Conservation (phyloP, 2,113 vertebrate genomes). For the Hyperopisus bebe region DNA sequence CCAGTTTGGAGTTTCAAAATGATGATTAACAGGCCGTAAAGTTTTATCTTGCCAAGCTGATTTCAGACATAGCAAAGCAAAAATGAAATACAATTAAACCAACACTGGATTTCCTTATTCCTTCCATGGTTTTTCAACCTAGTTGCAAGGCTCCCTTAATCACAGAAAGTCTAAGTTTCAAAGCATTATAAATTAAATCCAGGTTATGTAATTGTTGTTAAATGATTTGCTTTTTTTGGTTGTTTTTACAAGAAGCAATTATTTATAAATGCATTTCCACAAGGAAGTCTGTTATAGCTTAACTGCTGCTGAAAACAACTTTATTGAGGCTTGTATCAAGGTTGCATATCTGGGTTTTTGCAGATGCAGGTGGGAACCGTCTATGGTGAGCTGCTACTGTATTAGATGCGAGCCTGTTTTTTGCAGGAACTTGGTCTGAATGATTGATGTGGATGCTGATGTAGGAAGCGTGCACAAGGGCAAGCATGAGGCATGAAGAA, state of each 20-base stretch:
- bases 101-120: not conserved
- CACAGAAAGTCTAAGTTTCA: not conserved
- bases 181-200: not conserved
- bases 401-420: not conserved
- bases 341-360: not conserved
- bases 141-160: not conserved
- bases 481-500: not conserved
- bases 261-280: not conserved
- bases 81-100: not conserved
- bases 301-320: not conserved
- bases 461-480: not conserved
- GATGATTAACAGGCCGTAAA: not conserved
- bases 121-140: not conserved
- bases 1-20: not conserved
- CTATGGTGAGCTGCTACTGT: too few relatives aligned
- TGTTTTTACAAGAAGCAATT: not conserved
- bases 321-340: not conserved
- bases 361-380: not conserved
- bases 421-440: not conserved
- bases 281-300: not conserved
- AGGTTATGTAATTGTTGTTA: not conserved
- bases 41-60: not conserved
- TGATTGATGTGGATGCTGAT: conserved; percentile 15
- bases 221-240: not conserved
- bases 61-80: not conserved